Evolutionary conservation across 2,888 invertebrate species (phyloP), one percentile per base, ranked within the genome.

Genomic region (Autographa gamma): DNA sequence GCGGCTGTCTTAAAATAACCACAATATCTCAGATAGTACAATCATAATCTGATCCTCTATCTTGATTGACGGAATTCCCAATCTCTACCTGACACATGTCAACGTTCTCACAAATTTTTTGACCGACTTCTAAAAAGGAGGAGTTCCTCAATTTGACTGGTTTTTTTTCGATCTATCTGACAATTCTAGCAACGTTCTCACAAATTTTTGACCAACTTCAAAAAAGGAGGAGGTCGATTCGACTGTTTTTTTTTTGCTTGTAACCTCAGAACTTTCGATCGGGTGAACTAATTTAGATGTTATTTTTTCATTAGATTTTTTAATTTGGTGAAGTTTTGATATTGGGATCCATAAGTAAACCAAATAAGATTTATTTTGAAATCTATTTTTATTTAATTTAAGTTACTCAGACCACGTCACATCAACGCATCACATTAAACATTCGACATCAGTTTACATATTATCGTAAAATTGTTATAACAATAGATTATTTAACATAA

Each of bases 401-500:
- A 63, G 69, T 63, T 25, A 60, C 62, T 64, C 31, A 31, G 32
- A 41, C 9, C 52, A 54, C 54, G 32, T 54, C 32, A 66, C 77
- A 81, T 77, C 71, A 69, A 70, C 60, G 64, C 32, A 75, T 79
- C 62, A 66, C 62, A 16, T 64, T 52, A 67, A 71, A 65, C 80
- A 76, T 68, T 76, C 80, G 38, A 56, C 66, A 60, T 60, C 64
- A 52, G 59, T 74, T 56, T 59, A 71, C 59, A 68, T 67, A 52
- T 38, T 71, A 59, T 76, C 81, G 73, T 83, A 81, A 82, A 82
- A 81, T 62, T 61, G 69, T 62, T 56, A 2, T 71, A 60, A 82
- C 82, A 83, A 82, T 81, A 71, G 74, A 75, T 79, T 71, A 77
- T 81, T 83, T 83, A 69, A 77, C 79, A 81, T 83, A 83, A 82